Evolutionary conservation across 2,113 vertebrate species (phyloP).

Genomic region (Marmota flaviventris): DNA sequence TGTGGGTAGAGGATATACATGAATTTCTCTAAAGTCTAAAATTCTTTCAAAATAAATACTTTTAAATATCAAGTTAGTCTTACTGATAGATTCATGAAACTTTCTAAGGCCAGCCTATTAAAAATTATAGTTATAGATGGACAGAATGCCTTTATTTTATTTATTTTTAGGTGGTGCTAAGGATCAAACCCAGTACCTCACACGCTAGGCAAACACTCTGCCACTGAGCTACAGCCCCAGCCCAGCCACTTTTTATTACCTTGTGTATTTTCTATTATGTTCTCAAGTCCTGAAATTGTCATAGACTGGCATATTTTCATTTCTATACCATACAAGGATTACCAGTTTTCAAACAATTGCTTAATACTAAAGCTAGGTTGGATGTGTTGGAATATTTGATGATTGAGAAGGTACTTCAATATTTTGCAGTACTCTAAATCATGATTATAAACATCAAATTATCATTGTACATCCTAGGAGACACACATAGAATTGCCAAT

Average conservation of each 20-base stretch:
- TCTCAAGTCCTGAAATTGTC: background rate
- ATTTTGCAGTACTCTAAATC: background rate
- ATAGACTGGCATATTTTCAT: background rate
- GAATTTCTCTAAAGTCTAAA: background rate
- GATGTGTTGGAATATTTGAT: background rate
- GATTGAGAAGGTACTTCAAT: background rate
- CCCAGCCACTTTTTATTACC: background rate
- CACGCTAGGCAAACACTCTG: too few species aligned
- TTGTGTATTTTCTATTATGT: background rate
- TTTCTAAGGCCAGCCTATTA: background rate
- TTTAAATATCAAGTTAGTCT: background rate
- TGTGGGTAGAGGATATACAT: background rate
- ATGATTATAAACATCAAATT: background rate
- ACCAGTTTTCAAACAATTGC: background rate
- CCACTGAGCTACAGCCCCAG: too few species aligned
- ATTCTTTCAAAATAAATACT: background rate
- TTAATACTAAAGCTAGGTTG: background rate
- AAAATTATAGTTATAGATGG: too few species aligned
- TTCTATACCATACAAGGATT: background rate
- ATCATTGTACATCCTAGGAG: background rate
- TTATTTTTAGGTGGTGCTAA: too few species aligned
- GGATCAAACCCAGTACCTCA: too few species aligned
- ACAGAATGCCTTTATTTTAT: too few species aligned
- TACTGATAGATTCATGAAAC: background rate
- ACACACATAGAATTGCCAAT: background rate